Evolutionary conservation across 30 jellyfish, hydroid and myxozoan genomes (phyloP).

Genomic region (Clytia hemisphaerica): DNA sequence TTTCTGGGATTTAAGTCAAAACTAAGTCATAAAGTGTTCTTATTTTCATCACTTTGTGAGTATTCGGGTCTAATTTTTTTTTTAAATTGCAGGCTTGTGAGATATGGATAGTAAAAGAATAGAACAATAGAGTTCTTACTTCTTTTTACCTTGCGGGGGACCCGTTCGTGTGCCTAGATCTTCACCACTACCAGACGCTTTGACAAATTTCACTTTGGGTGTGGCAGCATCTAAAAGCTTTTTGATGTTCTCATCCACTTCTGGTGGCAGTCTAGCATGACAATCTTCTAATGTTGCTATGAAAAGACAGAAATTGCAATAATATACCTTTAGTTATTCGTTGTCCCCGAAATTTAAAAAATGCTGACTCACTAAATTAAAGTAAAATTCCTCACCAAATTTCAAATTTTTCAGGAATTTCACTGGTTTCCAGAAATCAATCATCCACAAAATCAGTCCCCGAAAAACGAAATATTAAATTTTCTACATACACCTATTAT

Average conservation of each 20-base stretch:
- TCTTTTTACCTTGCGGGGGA: constrained; percentile 21
- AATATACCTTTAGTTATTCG: too few species aligned
- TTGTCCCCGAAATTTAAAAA: too few species aligned
- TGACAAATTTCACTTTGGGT: constrained; percentile 26
- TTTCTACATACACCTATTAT: too few species aligned
- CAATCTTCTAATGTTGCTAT: constrained; percentile 17
- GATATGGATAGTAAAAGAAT: not conserved
- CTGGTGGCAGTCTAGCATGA: constrained; percentile 18
- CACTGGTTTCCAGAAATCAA: too few species aligned
- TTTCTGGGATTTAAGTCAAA: too few species aligned
- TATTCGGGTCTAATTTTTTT: not conserved
- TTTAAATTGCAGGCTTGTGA: too few species aligned
- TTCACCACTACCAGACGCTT: constrained; percentile 12
- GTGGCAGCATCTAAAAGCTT: constrained; percentile 2
- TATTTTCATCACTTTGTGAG: not conserved
- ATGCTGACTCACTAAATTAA: too few species aligned
- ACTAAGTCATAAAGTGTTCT: not conserved
- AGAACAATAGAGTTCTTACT: constrained; percentile 3
- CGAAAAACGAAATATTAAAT: too few species aligned
- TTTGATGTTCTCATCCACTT: constrained; percentile 18
- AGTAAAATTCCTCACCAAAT: too few species aligned
- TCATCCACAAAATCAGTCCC: too few species aligned
- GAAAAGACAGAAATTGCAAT: too few species aligned
- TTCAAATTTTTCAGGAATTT: too few species aligned
- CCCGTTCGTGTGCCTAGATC: constrained; percentile 35